Evolutionary conservation across 1,140 invertebrate species (phyloP).

Genomic region (Chymomyza costata): DNA sequence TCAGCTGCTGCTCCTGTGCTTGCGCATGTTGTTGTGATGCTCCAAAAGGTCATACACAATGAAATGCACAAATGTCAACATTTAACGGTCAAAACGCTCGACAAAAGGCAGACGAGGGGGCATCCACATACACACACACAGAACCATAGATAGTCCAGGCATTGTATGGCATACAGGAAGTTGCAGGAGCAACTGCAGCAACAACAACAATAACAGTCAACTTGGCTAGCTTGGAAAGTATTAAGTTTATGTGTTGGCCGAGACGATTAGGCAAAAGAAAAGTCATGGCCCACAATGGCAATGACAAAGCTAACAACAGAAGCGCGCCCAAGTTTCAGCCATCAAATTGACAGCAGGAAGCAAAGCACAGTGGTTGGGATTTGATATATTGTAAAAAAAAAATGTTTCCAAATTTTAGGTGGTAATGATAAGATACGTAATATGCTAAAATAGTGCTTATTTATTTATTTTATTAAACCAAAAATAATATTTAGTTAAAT

Average conservation of each 20-base stretch:
- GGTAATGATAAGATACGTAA: too few species aligned
- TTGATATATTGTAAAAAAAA: too few species aligned
- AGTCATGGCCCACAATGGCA: too few species aligned
- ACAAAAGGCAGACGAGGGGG: not conserved
- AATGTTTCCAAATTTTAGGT: too few species aligned
- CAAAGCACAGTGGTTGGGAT: constrained; percentile 5
- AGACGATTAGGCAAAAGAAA: constrained; percentile 27
- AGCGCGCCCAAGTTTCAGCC: constrained; percentile 15
- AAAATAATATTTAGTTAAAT: too few species aligned
- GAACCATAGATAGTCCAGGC: constrained; percentile 3
- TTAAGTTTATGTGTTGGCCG: constrained; percentile 63
- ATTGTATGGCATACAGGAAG: constrained; percentile 58
- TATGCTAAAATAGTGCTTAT: too few species aligned
- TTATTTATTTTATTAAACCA: too few species aligned
- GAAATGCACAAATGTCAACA: constrained; percentile 71
- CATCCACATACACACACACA: not conserved
- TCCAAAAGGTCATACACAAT: constrained; percentile 66
- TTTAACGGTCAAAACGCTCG: constrained; percentile 68
- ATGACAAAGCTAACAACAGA: constrained; percentile 39
- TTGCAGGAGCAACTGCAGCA: constrained; percentile 7
- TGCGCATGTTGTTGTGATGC: constrained; percentile 35
- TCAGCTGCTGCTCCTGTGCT: constrained; percentile 15
- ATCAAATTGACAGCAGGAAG: constrained; percentile 16
- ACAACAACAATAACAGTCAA: constrained; percentile 8
- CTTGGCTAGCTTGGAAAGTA: too few species aligned